Base-by-base conservation (phyloP, 2,888 invertebrate genomes). In the Embidobia sp. region DNA sequence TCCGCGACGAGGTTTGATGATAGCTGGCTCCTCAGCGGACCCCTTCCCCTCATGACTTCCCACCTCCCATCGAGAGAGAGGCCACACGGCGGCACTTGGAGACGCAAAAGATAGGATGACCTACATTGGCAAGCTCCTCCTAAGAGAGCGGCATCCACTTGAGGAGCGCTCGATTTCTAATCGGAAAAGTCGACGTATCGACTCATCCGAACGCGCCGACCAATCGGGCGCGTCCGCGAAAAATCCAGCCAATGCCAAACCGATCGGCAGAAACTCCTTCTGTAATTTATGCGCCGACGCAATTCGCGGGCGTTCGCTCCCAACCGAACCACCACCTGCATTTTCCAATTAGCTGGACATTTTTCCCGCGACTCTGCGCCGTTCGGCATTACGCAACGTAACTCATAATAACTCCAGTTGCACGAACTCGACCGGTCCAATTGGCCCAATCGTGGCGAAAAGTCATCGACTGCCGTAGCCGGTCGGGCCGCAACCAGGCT, bases 81-180 rank as follows among this genome's bases (percentile, higher is more conserved):
- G 86, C 74, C 75, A 78, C 79, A 78, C 85, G 80, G 84, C 84
- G 83, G 81, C 79, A 79, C 81, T 80, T 84, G 79, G 82, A 79
- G 79, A 78, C 80, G 82, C 83, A 82, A 85, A 83, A 86, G 87
- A 86, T 85, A 84, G 87, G 87, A 87, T 89, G 89, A 89, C 89
- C 89, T 86, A 89, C 85, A 86, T 89, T 80, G 72, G 69, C 83
- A 87, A 85, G 88, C 88, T 88, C 88, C 88, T 88, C 88, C 88
- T 88, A 85, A 84, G 85, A 86, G 87, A 85, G 87, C 85, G 87
- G 88, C 85, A 87, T 86, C 85, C 82, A 83, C 84, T 80, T 80
- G 69, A 76, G 77, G 73, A 77, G 76, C 66, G 79, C 85, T 84
- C 85, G 85, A 84, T 87, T 85, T 86, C 85, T 84, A 85, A 87